These are phyloP conservation scores for Pachypanchax playfairii DNA, from an alignment of 2,113 vertebrate species.

Conservation along the genomic window DNA sequence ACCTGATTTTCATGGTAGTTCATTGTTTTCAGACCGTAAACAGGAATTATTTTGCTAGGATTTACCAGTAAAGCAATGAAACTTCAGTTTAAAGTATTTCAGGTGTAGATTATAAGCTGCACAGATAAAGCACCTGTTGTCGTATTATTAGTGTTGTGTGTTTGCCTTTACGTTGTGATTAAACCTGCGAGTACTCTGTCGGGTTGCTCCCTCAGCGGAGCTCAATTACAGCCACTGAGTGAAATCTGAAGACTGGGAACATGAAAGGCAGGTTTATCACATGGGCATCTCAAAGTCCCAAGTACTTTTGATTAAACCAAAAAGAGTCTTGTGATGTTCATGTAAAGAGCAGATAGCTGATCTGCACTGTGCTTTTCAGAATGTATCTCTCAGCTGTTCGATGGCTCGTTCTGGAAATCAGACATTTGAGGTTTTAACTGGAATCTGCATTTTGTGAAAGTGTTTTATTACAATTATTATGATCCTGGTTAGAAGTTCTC, in stretches of 20 bases:
- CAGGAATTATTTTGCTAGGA: too few relatives aligned
- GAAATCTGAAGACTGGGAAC: slow-evolving; percentile 61
- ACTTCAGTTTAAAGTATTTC: too few relatives aligned
- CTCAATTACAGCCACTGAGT: slow-evolving; percentile 53
- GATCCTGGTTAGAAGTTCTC: slow-evolving; percentile 26
- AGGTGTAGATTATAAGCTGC: not conserved
- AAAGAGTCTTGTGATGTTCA: slow-evolving; percentile 47
- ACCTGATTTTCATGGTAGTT: too few relatives aligned
- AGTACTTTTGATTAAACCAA: slow-evolving; percentile 39
- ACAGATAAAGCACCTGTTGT: slow-evolving; percentile 13
- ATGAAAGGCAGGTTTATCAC: slow-evolving; percentile 67
- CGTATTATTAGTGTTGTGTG: not conserved
- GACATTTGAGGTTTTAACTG: slow-evolving; percentile 11
- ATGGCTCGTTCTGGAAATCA: slow-evolving; percentile 21
- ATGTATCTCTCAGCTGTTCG: slow-evolving; percentile 22
- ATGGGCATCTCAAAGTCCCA: slow-evolving; percentile 57
- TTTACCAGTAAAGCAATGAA: too few relatives aligned
- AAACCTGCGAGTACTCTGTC: slow-evolving; percentile 12
- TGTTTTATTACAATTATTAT: slow-evolving; percentile 21
- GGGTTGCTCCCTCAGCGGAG: slow-evolving; percentile 25
- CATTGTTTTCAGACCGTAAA: too few relatives aligned
- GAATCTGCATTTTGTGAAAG: slow-evolving; percentile 27
- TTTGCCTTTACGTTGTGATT: slow-evolving; percentile 22
- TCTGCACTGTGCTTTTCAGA: slow-evolving; percentile 13
- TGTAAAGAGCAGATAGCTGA: slow-evolving; percentile 21